A percentile compares a stretch with the other conserved stretches of the same genome.
Evolutionary conservation across 2,888 invertebrate genomes (phyloP).

Genomic region (Bugulina stolonifera): DNA sequence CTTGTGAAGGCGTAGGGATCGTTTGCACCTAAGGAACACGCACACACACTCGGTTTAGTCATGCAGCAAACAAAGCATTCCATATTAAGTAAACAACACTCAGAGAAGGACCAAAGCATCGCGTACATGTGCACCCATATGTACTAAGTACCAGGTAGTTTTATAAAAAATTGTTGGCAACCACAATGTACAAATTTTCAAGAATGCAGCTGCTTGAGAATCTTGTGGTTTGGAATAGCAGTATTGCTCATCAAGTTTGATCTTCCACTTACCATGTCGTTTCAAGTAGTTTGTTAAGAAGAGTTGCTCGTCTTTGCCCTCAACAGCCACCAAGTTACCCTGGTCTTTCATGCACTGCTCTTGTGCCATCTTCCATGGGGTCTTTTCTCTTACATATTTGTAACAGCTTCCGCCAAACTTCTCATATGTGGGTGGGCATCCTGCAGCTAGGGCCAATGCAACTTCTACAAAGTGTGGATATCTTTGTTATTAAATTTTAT

Average conservation of each 20-base stretch:
- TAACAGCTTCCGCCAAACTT: constrained; percentile 21
- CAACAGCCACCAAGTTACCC: constrained; percentile 24
- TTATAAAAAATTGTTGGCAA: too few species aligned
- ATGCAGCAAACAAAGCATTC: background rate
- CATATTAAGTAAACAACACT: background rate
- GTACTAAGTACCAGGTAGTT: too few species aligned
- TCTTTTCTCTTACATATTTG: constrained; percentile 26
- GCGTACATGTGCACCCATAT: too few species aligned
- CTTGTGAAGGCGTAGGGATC: constrained; percentile 8
- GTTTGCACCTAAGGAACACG: background rate
- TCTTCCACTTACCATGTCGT: constrained; percentile 14
- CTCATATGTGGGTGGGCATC: constrained; percentile 26
- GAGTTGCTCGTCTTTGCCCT: constrained; percentile 13
- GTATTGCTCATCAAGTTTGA: too few species aligned
- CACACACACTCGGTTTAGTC: background rate
- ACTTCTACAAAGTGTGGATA: constrained; percentile 21
- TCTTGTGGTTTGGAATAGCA: too few species aligned
- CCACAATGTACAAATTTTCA: too few species aligned
- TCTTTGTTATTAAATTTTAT: too few species aligned
- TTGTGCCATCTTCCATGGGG: constrained; percentile 24
- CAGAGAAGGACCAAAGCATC: too few species aligned
- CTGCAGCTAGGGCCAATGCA: constrained; percentile 25
- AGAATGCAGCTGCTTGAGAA: too few species aligned
- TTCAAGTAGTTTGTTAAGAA: constrained; percentile 19
- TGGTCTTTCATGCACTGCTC: constrained; percentile 27